phyloP scores from a whole-genome alignment of 2,113 vertebrate genomes.

The Campylomormyrus tamandua region DNA sequence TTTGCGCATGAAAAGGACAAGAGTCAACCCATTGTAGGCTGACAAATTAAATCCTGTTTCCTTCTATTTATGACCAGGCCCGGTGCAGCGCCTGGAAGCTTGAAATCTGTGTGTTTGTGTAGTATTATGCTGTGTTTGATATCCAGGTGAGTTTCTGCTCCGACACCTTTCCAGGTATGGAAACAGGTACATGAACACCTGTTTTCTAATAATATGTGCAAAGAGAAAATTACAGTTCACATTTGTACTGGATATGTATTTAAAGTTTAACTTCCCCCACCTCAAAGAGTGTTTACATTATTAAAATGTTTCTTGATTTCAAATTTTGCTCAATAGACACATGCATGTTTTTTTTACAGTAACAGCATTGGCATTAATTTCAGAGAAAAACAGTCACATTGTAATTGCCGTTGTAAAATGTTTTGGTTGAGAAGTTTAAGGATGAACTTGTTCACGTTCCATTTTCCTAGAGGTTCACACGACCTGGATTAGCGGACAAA shows the following conservation, averaged over 20 bases:
- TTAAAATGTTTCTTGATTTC: not conserved
- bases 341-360: not conserved
- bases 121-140: not conserved
- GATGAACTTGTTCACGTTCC: not conserved
- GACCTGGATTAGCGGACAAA: constrained; percentile 12
- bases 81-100: not conserved
- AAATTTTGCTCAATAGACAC: not conserved
- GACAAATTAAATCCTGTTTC: constrained; percentile 11
- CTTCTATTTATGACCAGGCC: not conserved
- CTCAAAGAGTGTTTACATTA: not conserved
- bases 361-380: not conserved
- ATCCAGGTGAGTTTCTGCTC: not conserved
- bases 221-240: not conserved
- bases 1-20: constrained; percentile 31
- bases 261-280: not conserved
- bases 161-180: not conserved
- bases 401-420: not conserved
- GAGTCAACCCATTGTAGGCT: constrained; percentile 23
- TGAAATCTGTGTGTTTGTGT: not conserved
- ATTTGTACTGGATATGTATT: not conserved
- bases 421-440: constrained; percentile 12
- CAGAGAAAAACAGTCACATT: not conserved
- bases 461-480: not conserved
- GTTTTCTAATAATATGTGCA: not conserved
- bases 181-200: not conserved